Conservation (phyloP, 1,140 invertebrate species). For the Kradibia gibbosae region DNA sequence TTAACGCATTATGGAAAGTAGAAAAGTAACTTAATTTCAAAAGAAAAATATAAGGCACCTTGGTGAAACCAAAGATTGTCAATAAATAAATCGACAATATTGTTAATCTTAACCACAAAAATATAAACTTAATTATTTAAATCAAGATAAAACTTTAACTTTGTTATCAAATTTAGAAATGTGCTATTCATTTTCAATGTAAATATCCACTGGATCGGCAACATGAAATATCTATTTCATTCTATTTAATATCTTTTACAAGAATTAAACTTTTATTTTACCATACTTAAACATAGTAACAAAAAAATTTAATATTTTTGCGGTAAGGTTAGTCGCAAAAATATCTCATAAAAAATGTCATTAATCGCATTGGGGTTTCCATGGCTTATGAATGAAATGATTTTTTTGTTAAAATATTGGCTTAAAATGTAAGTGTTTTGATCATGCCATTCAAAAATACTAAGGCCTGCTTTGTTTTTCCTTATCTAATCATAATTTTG, state of each 20-base stretch:
- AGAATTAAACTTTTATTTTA: slow-evolving; percentile 10
- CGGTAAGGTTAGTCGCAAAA: not conserved
- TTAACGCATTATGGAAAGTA: slow-evolving; percentile 51
- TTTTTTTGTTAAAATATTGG: not conserved
- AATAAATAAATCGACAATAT: slow-evolving; percentile 48
- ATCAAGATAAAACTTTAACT: slow-evolving; percentile 48
- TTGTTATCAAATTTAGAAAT: not conserved
- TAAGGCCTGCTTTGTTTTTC: not conserved
- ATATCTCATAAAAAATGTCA: not conserved
- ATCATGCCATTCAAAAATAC: not conserved
- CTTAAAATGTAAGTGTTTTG: slow-evolving; percentile 15
- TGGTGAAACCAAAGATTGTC: slow-evolving; percentile 54
- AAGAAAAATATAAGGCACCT: slow-evolving; percentile 51
- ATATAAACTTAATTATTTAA: slow-evolving; percentile 43
- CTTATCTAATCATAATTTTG: slow-evolving; percentile 41
- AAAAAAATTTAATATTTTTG: not conserved
- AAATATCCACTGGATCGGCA: too few relatives aligned
- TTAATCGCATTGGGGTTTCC: not conserved
- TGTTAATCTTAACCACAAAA: slow-evolving; percentile 39
- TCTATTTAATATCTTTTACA: not conserved
- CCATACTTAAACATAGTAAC: not conserved
- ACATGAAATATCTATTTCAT: not conserved
- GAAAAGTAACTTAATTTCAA: slow-evolving; percentile 28
- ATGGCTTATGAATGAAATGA: not conserved
- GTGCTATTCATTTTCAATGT: not conserved